Evolutionary conservation across 2,113 vertebrate species (phyloP), one percentile per base, ranked within the genome.

Genomic region (Petaurus breviceps): DNA sequence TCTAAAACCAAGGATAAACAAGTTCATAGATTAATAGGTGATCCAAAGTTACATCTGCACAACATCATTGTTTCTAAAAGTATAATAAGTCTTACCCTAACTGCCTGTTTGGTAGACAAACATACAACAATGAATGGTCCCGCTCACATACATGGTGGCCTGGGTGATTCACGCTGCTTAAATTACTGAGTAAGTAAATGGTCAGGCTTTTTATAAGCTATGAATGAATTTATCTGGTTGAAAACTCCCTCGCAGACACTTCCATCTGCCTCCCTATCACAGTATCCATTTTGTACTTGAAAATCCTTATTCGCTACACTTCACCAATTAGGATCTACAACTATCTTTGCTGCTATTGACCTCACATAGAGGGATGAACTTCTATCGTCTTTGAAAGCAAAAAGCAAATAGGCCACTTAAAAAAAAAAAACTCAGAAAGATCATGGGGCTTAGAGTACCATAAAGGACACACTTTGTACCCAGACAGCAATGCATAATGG

Each of bases 1-100:
- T 91, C 94, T 96, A 94, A 28, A 6, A 52, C 50, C 55, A 96
- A 8, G 43, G 92, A 31, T 55, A 97, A 90, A 94, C 8, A 52
- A 51, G 57, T 28, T 43, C 91, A 90, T 37, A n/a, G 31, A 49
- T 77, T 61, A 53, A 92, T 68, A 89, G 19, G 52, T 2, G 2
- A 43, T 49, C n/a, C 46, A 47, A 68, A 46, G 28, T 23, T 26
- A 22, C 8, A 12, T 77, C 84, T 23, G 68, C 28, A 93, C 94
- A 26, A 52, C n/a, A 43, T 50, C 89, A 77, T 37, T 77, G n/a
- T 77, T 77, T 77, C 16, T 77, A 43, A 77, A 43, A 77, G 37
- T n/a, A n/a, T n/a, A 53, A 92, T 49, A 43, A 0, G 8, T 55
- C 91, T 95, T 61, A n/a, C n/a, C 16, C 68, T n/a, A 77, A 77